A percentile compares a stretch with the other conserved stretches of the same genome.
phyloP scores from a whole-genome alignment of 2,113 vertebrate species.

The Larimichthys polyactis region DNA sequence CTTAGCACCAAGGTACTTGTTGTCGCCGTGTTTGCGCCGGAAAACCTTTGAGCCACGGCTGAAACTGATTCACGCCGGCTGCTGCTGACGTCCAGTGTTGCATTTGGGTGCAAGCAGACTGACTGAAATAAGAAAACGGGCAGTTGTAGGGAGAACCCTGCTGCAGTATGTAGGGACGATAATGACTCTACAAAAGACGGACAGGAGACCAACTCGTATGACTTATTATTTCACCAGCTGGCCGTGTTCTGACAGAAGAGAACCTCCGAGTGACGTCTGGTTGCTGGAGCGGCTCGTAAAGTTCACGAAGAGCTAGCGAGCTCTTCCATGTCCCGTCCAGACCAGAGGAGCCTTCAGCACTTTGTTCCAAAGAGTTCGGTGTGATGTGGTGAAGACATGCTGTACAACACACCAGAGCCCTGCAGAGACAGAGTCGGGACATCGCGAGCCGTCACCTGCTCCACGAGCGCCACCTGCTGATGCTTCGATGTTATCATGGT shows the following conservation, averaged over 20 bases:
- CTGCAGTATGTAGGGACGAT: background rate
- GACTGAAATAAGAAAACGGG: background rate
- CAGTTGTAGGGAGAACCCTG: constrained; percentile 65
- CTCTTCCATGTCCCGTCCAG: background rate
- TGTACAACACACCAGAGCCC: constrained; percentile 29
- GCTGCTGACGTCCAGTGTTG: background rate
- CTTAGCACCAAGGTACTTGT: background rate
- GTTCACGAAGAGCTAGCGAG: constrained; percentile 6
- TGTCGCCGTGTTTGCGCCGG: too few species aligned
- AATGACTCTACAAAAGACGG: constrained; percentile 32
- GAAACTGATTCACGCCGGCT: background rate
- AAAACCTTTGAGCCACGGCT: background rate
- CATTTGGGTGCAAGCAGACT: background rate
- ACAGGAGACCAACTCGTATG: constrained; percentile 24
- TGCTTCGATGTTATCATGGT: background rate
- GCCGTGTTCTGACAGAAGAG: background rate
- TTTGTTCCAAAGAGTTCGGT: constrained; percentile 24
- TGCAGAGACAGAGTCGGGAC: constrained; percentile 24
- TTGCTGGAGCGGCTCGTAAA: constrained; percentile 19
- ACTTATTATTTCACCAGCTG: constrained; percentile 3
- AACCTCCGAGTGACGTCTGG: background rate
- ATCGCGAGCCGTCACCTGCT: background rate
- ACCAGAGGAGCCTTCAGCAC: constrained; percentile 37
- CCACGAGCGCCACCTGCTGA: background rate
- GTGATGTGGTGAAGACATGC: constrained; percentile 30